Evolutionary conservation across 2,888 invertebrate genomes (phyloP), one percentile per base, ranked within the genome.

Genomic region (Onthophagus sagittarius): DNA sequence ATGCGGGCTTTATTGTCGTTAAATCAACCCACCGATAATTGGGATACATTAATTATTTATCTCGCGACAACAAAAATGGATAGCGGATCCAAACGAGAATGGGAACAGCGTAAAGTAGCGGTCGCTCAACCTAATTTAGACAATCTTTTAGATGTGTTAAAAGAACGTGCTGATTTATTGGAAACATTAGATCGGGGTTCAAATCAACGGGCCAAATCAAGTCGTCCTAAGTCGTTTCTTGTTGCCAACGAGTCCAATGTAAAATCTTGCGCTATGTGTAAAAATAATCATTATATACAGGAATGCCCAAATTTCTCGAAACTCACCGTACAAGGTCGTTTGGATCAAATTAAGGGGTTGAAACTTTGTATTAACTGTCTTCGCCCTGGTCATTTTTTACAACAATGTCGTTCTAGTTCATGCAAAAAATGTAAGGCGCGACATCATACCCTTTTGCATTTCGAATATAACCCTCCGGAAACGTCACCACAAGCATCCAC

Each of bases 401-500:
- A 7, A 31, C 14, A 64, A 63, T 71, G 71, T 9, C 63, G 31
- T 9, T 71, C 71, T 4, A 23, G 64, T 11, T 11, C 71, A 11
- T 64, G 64, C 15, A 15, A 14, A 33, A 71, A 64, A 33, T 63
- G 64, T 15, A 64, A 14, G 6, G 13, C 14, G 14, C 9, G 31
- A 14, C 71, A 71, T 23, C 13, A 69, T 15, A 23, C 69, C 9
- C 33, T 69, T 9, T 15, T 72, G 1, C 72, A 69, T 32, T 32
- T 15, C 31, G 14, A 65, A 5, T 69, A 76, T 23, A 15, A 5
- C 11, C 11, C 7, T 5, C 15, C 15, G 32, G 63, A 32, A 0
- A 70, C 3, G 11, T n/a, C 4, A 11, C 15, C 14, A 13, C 14
- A 62, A 14, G 15, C 23, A 15, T 14, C 62, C 62, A 62, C 53